phyloP scores from a whole-genome alignment of 2,797 vertebrate species.

The Morus bassanus region DNA sequence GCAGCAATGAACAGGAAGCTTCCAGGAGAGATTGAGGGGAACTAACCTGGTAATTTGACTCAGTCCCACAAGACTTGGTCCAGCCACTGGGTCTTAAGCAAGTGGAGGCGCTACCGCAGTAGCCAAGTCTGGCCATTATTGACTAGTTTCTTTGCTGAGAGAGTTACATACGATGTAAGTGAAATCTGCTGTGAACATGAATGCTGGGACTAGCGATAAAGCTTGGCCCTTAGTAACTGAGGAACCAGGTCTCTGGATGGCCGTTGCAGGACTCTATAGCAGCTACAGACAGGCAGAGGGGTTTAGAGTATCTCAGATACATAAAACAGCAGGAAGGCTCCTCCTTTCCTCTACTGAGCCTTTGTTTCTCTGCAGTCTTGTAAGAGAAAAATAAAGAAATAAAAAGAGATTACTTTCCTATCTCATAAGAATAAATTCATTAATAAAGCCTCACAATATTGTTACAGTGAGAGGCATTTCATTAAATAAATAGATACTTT shows the following conservation, averaged over 20 bases:
- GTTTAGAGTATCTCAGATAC: background rate
- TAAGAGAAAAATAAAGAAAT: background rate
- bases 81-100: background rate
- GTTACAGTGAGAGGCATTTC: background rate
- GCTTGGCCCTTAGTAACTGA: background rate
- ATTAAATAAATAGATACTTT: constrained; percentile 25
- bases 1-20: background rate
- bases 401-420: background rate
- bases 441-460: background rate
- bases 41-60: background rate
- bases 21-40: background rate
- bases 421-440: background rate
- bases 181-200: background rate
- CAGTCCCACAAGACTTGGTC: background rate
- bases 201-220: background rate
- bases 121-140: background rate
- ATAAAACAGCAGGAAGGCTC: background rate
- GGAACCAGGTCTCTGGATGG: background rate
- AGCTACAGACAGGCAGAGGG: background rate
- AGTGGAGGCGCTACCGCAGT: no score
- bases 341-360: background rate
- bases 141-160: background rate
- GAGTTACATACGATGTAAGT: rapidly evolving
- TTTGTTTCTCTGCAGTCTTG: background rate
- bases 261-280: background rate